A percentile compares a stretch with the other conserved stretches of the same genome.
Conservation (phyloP, 2,888 invertebrate species). For the Noctua janthina region DNA sequence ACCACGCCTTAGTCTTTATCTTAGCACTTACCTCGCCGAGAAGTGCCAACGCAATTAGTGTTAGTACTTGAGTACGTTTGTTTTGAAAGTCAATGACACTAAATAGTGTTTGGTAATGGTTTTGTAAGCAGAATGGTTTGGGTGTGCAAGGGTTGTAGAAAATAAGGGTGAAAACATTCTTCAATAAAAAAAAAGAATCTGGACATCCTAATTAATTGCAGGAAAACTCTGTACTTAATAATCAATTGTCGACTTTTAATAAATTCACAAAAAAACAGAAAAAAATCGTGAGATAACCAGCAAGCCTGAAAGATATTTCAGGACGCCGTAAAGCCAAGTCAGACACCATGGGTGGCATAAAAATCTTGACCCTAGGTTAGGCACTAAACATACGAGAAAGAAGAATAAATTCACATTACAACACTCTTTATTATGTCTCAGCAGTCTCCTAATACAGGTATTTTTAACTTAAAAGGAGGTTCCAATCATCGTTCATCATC, state of each 20-base stretch:
- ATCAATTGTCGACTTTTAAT: background rate
- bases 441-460: too few species aligned
- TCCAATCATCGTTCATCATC: too few species aligned
- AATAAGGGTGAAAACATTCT: background rate
- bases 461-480: too few species aligned
- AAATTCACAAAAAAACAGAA: too few species aligned
- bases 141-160: background rate
- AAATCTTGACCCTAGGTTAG: too few species aligned
- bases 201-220: background rate
- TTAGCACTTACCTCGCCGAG: conserved; percentile 40
- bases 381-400: too few species aligned
- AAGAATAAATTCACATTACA: background rate
- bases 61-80: conserved; percentile 39
- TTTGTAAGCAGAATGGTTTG: background rate
- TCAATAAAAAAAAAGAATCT: too few species aligned
- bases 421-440: too few species aligned
- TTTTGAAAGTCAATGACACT: conserved; percentile 42
- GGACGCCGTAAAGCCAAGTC: too few species aligned
- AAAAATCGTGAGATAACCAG: too few species aligned
- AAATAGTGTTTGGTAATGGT: conserved; percentile 32
- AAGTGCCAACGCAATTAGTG: conserved; percentile 55
- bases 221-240: background rate
- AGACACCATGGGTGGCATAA: too few species aligned
- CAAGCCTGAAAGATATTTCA: too few species aligned
- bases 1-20: conserved; percentile 46